Base-by-base conservation (phyloP, 1,140 invertebrate genomes). In the Sinella curviseta region DNA sequence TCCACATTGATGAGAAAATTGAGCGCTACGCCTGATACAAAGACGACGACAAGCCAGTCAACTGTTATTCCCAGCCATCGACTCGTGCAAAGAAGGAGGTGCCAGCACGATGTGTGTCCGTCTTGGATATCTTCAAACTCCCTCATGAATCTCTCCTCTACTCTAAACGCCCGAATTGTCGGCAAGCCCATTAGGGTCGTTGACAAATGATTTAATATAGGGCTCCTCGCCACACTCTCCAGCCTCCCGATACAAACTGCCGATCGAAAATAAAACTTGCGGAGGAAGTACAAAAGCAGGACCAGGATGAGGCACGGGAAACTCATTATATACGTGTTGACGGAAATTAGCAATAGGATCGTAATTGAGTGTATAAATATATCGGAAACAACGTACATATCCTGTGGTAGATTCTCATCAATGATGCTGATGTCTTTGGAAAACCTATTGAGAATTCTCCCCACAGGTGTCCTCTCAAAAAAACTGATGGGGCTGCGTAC, bases 221-320 rank as follows among this genome's bases (percentile, higher is more conserved):
- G 90, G 85, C 89, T 90, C 70, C 90, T 84, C 0, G 90, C 90
- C n/a, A 93, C 91, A 85, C 93, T 94, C 89, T 97, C 95, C 77
- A 97, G 89, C 79, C 95, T 90, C 88, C 97, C 97, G n/a, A 97
- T 89, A 87, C 92, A 94, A 78, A 95, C 88, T 28, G 93, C 94
- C 0, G 94, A 94, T 28, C 88, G 89, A 24, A 98, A 87, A 86
- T 97, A 97, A 85, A 95, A 92, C 76, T 89, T 88, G 35, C 95
- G 87, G 54, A 96, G 87, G 8, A 91, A 88, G 82, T 93, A 91
- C 87, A 96, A 95, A 24, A 95, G 86, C 0, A 92, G 78, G 0
- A 89, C 88, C 30, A 97, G 0, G 93, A 92, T 0, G 94, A 91
- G 73, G 94, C 78, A 3, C 94, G 84, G 24, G 97, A 88, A 90